Evolutionary conservation across 2,113 vertebrate genomes (phyloP).

Genomic region (Antidorcas marsupialis): DNA sequence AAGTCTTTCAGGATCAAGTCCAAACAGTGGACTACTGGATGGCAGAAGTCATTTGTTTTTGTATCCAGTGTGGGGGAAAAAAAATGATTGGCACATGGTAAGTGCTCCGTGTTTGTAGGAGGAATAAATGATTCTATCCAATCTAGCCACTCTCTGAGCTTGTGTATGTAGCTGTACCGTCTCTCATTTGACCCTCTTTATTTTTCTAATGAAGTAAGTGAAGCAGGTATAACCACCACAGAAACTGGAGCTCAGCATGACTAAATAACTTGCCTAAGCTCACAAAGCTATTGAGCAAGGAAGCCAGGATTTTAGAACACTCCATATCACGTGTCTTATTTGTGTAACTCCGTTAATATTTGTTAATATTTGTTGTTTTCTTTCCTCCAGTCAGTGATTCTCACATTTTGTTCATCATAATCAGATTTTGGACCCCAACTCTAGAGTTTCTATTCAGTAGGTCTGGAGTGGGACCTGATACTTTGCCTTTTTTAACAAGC

Average conservation of each 20-base stretch:
- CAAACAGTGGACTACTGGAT: not conserved
- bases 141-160: not conserved
- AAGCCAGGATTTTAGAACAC: not conserved
- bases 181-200: not conserved
- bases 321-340: not conserved
- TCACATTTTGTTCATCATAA: not conserved
- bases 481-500: not conserved
- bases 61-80: not conserved
- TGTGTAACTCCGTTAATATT: not conserved
- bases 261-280: not conserved
- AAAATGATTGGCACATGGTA: not conserved
- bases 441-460: not conserved
- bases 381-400: not conserved
- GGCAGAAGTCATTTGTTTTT: not conserved
- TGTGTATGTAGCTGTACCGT: not conserved
- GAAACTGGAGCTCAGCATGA: not conserved
- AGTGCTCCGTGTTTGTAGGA: not conserved
- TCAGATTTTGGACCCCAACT: not conserved
- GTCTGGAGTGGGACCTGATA: not conserved
- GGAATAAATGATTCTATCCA: not conserved
- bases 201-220: not conserved
- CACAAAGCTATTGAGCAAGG: not conserved
- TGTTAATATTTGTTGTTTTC: not conserved
- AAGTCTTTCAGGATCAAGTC: not conserved
- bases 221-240: not conserved